phyloP scores from a whole-genome alignment of 2,888 invertebrate genomes.

The Ischnura elegans region DNA sequence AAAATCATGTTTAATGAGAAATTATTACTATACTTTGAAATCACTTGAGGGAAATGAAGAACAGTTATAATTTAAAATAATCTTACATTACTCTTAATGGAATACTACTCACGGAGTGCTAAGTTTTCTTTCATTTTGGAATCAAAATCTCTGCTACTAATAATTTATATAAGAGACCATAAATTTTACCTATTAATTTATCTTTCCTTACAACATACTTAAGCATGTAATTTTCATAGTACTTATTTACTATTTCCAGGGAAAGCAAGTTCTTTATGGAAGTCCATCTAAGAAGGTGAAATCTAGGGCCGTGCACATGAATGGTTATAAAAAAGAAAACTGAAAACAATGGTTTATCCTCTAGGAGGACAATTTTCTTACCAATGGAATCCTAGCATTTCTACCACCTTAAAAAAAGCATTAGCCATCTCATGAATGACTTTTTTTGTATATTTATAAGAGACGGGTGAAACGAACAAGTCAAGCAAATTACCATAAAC shows the following conservation, averaged over 20 bases:
- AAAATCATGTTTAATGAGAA: no score
- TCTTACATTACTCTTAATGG: no score
- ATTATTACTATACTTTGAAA: no score
- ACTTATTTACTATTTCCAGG: background rate
- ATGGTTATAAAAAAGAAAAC: slow-evolving; percentile 51
- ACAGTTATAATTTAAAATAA: no score
- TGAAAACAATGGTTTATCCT: background rate
- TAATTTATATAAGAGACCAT: no score
- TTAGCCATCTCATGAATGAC: background rate
- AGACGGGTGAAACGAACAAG: slow-evolving; percentile 55
- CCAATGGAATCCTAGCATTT: slow-evolving; percentile 2
- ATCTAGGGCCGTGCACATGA: slow-evolving; percentile 22
- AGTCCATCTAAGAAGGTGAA: slow-evolving; percentile 4
- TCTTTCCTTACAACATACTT: background rate
- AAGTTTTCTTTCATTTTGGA: no score
- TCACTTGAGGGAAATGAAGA: no score
- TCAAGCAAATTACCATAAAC: slow-evolving; percentile 58
- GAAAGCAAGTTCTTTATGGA: slow-evolving; percentile 45
- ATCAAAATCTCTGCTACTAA: no score
- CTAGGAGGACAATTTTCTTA: background rate
- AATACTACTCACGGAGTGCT: no score
- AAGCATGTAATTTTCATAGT: background rate
- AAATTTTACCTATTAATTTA: background rate
- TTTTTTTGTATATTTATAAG: slow-evolving; percentile 42
- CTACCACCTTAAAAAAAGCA: background rate